Evolutionary conservation across 2,797 vertebrate species (phyloP), one percentile per base, ranked within the genome.

Genomic region (Clamator glandarius): DNA sequence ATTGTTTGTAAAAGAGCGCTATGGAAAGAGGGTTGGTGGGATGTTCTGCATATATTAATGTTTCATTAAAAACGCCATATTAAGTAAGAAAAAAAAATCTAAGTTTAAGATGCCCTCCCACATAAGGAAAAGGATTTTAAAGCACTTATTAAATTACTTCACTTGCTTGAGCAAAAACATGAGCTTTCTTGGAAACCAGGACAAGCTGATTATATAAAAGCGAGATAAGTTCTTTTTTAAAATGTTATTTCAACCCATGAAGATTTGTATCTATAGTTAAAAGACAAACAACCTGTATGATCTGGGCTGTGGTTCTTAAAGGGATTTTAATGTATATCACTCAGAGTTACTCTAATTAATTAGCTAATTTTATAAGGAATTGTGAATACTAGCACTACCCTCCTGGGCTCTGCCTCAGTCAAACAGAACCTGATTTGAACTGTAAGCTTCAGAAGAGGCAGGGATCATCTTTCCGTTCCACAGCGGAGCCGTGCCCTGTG

Each of bases 81-180:
- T 95, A 97, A 95, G 78, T 86, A 94, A 29, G 48, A 31, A 29
- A 28, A 83, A 92, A 95, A 96, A 84, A 55, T 7, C 68, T 76
- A 96, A 94, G 96, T 95, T 95, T 96, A 96, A 96, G 92, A 92
- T 91, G 76, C 96, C 94, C 95, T 97, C 97, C 96, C 87, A 97
- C 97, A 89, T 96, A 95, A 96, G 94, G 93, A 92, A 97, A 90
- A 96, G 87, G 96, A 94, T 97, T 97, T 97, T 97, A 87, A 95
- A 97, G 96, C 90, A 97, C 92, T 97, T 97, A 97, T 96, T 97
- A 96, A 97, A 97, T 97, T 96, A 97, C 85, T 97, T 96, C 76
- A 97, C 95, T 97, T 96, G 92, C 93, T 97, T 96, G 90, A 97
- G 91, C 93, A 96, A 97, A 97, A 97, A 94, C 94, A 97, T 94